Evolutionary conservation across 2,888 invertebrate genomes (phyloP).

Genomic region (Tuberolachnus salignus): DNA sequence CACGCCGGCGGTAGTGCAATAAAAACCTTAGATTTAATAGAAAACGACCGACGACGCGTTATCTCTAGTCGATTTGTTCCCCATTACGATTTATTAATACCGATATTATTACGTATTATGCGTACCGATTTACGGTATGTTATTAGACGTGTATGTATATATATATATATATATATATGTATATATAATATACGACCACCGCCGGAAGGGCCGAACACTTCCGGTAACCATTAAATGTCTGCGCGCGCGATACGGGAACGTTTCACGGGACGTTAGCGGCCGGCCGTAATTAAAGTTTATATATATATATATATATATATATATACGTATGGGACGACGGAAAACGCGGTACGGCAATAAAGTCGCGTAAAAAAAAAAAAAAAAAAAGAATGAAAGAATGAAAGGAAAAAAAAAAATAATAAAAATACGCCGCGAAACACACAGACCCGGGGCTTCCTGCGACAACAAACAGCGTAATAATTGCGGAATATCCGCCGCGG

Average conservation of each 20-base stretch:
- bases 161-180: too few species aligned
- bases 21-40: too few species aligned
- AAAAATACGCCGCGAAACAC: not conserved
- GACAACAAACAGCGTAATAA: conserved; percentile 29
- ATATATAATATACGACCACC: not conserved
- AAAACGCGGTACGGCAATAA: not conserved
- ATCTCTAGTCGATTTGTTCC: not conserved
- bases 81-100: conserved; percentile 3
- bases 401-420: too few species aligned
- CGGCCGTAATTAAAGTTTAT: conserved; percentile 44
- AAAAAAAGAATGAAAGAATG: not conserved
- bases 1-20: too few species aligned
- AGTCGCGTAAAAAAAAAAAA: conserved; percentile 20
- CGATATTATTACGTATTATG: not conserved
- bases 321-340: not conserved
- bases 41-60: not conserved
- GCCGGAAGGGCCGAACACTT: conserved; percentile 52
- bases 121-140: not conserved
- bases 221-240: conserved; percentile 46
- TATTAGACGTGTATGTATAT: not conserved
- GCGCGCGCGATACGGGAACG: conserved; percentile 11
- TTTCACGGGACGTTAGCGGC: conserved; percentile 53
- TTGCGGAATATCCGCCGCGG: conserved; percentile 13
- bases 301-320: not conserved
- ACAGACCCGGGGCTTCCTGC: conserved; percentile 26